Conservation (phyloP, 1,140 invertebrate species). For the Macrostomum lignano region DNA sequence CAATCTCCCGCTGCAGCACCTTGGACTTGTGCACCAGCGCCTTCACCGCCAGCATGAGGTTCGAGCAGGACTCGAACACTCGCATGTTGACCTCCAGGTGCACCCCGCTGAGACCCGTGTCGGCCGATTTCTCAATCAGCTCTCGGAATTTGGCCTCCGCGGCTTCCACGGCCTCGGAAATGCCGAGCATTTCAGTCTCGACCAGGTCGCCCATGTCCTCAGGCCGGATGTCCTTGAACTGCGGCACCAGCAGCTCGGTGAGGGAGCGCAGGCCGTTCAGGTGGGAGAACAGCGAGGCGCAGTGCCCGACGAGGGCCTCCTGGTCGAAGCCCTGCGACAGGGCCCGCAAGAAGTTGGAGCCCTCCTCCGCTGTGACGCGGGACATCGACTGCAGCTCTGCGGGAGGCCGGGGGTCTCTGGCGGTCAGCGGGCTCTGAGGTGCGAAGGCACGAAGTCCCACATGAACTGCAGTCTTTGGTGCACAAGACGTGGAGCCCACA, state of each 20-base stretch:
- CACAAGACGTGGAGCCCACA: no score
- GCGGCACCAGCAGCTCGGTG: constrained; percentile 23
- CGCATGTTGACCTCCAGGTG: constrained; percentile 88
- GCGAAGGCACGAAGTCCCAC: no score
- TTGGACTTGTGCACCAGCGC: constrained; percentile 58
- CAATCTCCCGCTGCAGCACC: constrained; percentile 64
- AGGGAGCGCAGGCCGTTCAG: no score
- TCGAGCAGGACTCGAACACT: constrained; percentile 78
- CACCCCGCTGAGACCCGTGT: constrained; percentile 56
- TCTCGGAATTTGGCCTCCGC: constrained; percentile 35
- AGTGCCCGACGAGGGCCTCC: background rate
- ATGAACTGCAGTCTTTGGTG: no score
- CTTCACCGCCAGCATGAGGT: constrained; percentile 61
- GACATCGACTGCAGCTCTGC: constrained; percentile 3
- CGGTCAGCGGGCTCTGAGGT: no score
- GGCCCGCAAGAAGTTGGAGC: background rate
- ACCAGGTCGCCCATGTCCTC: constrained; percentile 39
- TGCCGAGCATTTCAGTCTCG: constrained; percentile 54
- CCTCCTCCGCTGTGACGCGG: constrained; percentile 3
- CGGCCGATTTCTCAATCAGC: constrained; percentile 54
- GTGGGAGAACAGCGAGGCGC: constrained; percentile 4
- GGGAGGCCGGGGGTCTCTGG: constrained; percentile 1
- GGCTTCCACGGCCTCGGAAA: constrained; percentile 39
- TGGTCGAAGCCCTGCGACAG: background rate
- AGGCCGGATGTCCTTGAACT: constrained; percentile 22